These are phyloP conservation scores for Syngnathus acus DNA, from an alignment of 2,797 vertebrate genomes.

Conservation along the genomic window DNA sequence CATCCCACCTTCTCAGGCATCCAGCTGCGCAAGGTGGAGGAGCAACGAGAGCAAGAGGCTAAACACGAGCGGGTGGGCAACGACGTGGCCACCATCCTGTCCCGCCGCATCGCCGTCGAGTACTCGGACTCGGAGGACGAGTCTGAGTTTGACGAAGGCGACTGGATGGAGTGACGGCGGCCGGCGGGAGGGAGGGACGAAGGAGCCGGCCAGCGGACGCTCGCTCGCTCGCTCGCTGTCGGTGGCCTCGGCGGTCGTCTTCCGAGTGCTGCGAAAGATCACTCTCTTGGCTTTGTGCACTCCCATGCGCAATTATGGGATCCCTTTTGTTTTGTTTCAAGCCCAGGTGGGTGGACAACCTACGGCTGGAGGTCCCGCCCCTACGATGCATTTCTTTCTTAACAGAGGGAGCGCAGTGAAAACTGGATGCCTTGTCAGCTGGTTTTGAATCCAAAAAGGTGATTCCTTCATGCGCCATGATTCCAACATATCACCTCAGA, in stretches of 20 bases:
- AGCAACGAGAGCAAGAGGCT: slow-evolving; percentile 94
- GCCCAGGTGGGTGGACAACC: no score
- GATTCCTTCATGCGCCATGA: no score
- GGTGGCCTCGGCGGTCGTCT: slow-evolving; percentile 25
- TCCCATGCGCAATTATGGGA: slow-evolving; percentile 16
- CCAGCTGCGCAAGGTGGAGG: slow-evolving; percentile 95
- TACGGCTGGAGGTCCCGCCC: no score
- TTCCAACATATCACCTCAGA: no score
- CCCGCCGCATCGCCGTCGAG: slow-evolving; percentile 93
- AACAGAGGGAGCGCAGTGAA: no score
- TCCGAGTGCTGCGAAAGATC: slow-evolving; percentile 34
- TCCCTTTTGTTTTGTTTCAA: slow-evolving; percentile 26
- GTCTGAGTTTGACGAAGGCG: slow-evolving; percentile 95
- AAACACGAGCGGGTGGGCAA: slow-evolving; percentile 96
- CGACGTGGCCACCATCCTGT: slow-evolving; percentile 94
- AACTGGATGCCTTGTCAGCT: no score
- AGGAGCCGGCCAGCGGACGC: slow-evolving; percentile 11
- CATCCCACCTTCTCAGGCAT: slow-evolving; percentile 72
- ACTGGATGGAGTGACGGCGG: slow-evolving; percentile 86
- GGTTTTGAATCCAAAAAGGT: no score
- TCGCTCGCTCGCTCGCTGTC: slow-evolving; percentile 19
- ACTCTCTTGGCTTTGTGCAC: slow-evolving; percentile 39
- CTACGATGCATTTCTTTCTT: no score
- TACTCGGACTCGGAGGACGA: slow-evolving; percentile 98
- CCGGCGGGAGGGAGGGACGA: neutral